Evolutionary conservation across 2,888 invertebrate genomes (phyloP).

Genomic region (Drosophila anceps): DNA sequence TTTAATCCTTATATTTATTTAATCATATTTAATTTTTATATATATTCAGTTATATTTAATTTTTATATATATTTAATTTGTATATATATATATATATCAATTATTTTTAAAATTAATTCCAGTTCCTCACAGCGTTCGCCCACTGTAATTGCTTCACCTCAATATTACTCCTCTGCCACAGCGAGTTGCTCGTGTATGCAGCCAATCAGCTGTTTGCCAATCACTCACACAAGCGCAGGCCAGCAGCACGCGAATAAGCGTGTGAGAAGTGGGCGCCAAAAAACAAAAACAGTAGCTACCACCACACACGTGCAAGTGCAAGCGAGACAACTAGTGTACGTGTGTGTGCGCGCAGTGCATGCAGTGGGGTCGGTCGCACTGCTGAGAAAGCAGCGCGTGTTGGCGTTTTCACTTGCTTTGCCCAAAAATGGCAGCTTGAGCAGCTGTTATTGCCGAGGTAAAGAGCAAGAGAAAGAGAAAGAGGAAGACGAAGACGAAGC

Average conservation of each 20-base stretch:
- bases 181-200: slow-evolving; percentile 24
- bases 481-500: neutral
- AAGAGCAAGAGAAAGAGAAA: neutral
- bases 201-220: slow-evolving; percentile 57
- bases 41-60: too few species aligned
- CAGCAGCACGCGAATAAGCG: slow-evolving; percentile 73
- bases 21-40: too few species aligned
- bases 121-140: neutral
- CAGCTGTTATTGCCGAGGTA: slow-evolving; percentile 43
- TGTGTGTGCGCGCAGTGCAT: neutral
- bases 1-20: too few species aligned
- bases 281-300: slow-evolving; percentile 60
- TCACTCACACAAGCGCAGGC: slow-evolving; percentile 35
- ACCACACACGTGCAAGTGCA: slow-evolving; percentile 35
- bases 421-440: slow-evolving; percentile 60
- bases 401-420: slow-evolving; percentile 33
- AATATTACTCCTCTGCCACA: neutral
- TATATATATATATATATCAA: too few species aligned
- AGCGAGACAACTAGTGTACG: slow-evolving; percentile 48
- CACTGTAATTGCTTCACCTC: slow-evolving; percentile 21
- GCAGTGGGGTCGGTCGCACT: slow-evolving; percentile 9
- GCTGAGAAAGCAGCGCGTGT: slow-evolving; percentile 30
- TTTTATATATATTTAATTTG: too few species aligned
- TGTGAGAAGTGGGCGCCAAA: slow-evolving; percentile 68
- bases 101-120: neutral